A percentile compares a stretch with the other conserved stretches of the same genome.
These are phyloP conservation scores for Sepioteuthis lessoniana DNA, from an alignment of 2,888 invertebrate species.

Conservation along the genomic window DNA sequence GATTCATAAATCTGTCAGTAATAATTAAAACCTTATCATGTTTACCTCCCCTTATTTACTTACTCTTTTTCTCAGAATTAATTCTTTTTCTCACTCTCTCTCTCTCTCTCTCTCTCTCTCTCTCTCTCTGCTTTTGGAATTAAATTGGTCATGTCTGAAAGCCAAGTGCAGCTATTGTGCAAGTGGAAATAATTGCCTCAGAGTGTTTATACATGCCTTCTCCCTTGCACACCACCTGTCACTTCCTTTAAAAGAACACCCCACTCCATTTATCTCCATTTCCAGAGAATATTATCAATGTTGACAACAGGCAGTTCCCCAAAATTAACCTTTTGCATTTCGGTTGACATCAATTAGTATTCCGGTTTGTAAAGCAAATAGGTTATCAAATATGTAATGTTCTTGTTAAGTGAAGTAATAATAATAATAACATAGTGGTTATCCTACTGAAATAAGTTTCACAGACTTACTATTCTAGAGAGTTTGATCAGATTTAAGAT, in stretches of 20 bases:
- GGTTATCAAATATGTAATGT: not conserved
- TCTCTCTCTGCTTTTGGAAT: too few species aligned
- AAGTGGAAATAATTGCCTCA: too few species aligned
- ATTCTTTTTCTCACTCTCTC: too few species aligned
- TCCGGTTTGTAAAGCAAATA: not conserved
- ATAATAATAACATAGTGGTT: too few species aligned
- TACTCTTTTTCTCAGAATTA: too few species aligned
- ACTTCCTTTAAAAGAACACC: not conserved
- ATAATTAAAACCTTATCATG: not conserved
- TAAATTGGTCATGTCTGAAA: too few species aligned
- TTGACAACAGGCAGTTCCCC: not conserved
- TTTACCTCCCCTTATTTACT: not conserved
- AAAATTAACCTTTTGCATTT: not conserved
- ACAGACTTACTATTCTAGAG: too few species aligned
- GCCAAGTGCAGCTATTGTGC: too few species aligned
- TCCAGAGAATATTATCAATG: not conserved
- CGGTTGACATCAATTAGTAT: not conserved
- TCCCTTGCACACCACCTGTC: not conserved
- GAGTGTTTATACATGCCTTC: too few species aligned
- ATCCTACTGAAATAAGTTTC: too few species aligned
- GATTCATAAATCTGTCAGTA: not conserved
- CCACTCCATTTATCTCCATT: not conserved
- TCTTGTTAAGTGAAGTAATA: not conserved
- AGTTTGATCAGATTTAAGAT: too few species aligned
- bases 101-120: too few species aligned